Evolutionary conservation across 1,140 invertebrate species (phyloP).

Genomic region (Bathynomus jamesi): DNA sequence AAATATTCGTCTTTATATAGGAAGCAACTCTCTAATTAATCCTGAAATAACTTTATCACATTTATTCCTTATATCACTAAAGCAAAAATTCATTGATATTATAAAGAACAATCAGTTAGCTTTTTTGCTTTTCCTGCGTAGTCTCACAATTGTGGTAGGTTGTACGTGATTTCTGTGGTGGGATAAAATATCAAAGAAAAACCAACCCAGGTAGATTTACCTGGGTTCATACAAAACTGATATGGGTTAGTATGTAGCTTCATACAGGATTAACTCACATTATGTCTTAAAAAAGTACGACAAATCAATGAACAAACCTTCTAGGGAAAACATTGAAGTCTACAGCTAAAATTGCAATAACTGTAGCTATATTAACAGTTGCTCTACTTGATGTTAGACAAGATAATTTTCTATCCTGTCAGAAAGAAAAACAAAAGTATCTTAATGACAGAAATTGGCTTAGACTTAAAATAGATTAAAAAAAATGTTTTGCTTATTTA

Average conservation of each 20-base stretch:
- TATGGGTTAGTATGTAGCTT: background rate
- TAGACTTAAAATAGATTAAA: background rate
- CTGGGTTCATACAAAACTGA: background rate
- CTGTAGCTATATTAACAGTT: constrained; percentile 43
- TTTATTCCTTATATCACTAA: too few species aligned
- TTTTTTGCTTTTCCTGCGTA: too few species aligned
- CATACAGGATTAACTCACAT: background rate
- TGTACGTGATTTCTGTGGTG: too few species aligned
- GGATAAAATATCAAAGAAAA: too few species aligned
- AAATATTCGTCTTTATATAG: too few species aligned
- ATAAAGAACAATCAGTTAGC: too few species aligned
- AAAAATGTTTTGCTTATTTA: background rate
- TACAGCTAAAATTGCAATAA: constrained; percentile 51
- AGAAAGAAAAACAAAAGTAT: background rate
- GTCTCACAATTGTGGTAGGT: too few species aligned
- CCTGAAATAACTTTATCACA: too few species aligned
- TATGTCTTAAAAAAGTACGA: background rate
- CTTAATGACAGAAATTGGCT: background rate
- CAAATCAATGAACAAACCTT: constrained; percentile 9
- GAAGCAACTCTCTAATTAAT: too few species aligned
- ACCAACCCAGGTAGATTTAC: background rate
- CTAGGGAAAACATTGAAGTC: constrained; percentile 52
- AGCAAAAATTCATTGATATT: too few species aligned
- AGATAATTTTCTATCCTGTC: background rate
- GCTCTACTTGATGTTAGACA: constrained; percentile 23